Percentiles rank a stretch among this genome's conserved stretches.
Conservation (phyloP, 1,140 invertebrate genomes). For the Trialeurodes vaporariorum region DNA sequence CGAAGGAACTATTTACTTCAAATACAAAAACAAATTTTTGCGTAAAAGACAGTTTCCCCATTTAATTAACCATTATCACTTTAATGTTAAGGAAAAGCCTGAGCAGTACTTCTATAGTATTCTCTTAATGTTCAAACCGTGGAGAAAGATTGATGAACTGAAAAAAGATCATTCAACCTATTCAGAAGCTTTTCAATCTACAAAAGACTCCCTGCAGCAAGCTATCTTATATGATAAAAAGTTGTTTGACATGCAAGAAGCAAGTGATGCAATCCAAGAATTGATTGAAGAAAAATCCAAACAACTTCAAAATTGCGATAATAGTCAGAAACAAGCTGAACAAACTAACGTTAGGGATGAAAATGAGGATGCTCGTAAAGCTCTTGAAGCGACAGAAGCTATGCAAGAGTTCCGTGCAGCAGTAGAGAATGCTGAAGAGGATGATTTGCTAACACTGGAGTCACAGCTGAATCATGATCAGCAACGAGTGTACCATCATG, state of each 20-base stretch:
- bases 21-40: no score
- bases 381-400: no score
- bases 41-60: conserved; percentile 9
- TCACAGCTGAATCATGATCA: conserved; percentile 26
- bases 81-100: conserved; percentile 10
- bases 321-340: no score
- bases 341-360: no score
- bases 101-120: conserved; percentile 13
- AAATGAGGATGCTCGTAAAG: no score
- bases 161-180: conserved; percentile 4
- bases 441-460: conserved; percentile 22
- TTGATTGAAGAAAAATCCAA: conserved; percentile 10
- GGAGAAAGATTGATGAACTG: conserved; percentile 10
- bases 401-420: no score
- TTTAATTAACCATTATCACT: conserved; percentile 10
- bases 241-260: conserved; percentile 7
- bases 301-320: no score
- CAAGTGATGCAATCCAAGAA: neutral
- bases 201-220: conserved; percentile 1
- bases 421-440: neutral
- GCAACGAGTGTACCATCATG: conserved; percentile 24
- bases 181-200: conserved; percentile 5
- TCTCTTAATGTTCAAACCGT: conserved; percentile 15
- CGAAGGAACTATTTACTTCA: no score
- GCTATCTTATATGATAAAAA: conserved; percentile 22